Conservation (phyloP, 1,140 invertebrate species). For the Aphis craccivora region DNA sequence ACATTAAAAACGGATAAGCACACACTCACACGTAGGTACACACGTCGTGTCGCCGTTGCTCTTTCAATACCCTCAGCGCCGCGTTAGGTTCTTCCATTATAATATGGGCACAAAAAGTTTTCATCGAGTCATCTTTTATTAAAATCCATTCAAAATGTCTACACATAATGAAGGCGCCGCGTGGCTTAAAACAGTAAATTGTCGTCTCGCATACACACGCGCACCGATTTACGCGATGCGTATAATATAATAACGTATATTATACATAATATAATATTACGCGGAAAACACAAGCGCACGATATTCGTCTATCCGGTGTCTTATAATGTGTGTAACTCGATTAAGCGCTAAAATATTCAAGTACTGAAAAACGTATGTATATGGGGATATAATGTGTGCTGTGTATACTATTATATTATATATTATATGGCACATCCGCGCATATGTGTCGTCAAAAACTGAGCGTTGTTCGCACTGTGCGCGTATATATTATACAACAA, state of each 20-base stretch:
- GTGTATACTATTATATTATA: background rate
- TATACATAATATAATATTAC: background rate
- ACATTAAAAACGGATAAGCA: background rate
- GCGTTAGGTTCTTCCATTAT: background rate
- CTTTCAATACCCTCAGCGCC: background rate
- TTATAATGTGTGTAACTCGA: constrained; percentile 16
- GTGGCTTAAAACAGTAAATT: constrained; percentile 13
- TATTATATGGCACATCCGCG: background rate
- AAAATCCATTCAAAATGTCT: constrained; percentile 23
- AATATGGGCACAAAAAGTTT: constrained; percentile 9
- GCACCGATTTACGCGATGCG: no score
- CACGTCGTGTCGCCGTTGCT: background rate
- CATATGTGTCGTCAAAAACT: background rate
- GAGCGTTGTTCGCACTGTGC: background rate
- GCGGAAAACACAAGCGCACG: background rate
- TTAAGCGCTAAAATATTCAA: constrained; percentile 29
- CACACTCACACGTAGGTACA: background rate
- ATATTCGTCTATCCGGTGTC: background rate
- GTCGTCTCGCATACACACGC: background rate
- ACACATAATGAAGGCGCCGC: background rate
- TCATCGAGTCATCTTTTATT: constrained; percentile 39
- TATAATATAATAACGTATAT: no score
- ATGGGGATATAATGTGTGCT: background rate
- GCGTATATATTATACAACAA: background rate
- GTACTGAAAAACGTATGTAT: background rate